Percentiles rank a stretch among this genome's conserved stretches.
These are phyloP conservation scores for Nixonia krombeini DNA, from an alignment of 1,140 invertebrate species.

Conservation along the genomic window DNA sequence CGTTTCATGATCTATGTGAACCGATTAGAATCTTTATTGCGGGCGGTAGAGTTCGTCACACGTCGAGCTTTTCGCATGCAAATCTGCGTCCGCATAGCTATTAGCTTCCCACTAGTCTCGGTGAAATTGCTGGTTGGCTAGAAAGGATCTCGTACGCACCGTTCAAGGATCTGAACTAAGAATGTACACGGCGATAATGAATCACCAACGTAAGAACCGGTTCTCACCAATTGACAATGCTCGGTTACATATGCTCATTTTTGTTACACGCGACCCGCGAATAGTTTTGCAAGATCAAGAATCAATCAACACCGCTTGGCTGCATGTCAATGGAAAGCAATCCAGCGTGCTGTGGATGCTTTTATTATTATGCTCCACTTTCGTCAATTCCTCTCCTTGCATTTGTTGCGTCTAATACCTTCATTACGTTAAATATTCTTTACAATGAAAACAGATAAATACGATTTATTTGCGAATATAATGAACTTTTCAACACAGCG, in stretches of 20 bases:
- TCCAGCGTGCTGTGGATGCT: no score
- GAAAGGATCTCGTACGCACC: conserved; percentile 18
- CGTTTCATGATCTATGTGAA: background rate
- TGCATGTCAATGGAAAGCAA: conserved; percentile 21
- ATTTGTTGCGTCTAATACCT: no score
- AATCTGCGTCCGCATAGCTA: conserved; percentile 8
- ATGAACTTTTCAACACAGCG: no score
- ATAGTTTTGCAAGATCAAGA: conserved; percentile 18
- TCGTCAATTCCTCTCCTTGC: no score
- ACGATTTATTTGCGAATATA: no score
- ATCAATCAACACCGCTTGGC: conserved; percentile 19
- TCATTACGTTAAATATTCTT: no score
- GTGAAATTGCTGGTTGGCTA: conserved; percentile 32
- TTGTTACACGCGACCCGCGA: conserved; percentile 20
- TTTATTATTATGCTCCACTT: no score
- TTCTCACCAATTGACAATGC: conserved; percentile 25
- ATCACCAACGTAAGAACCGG: conserved; percentile 41
- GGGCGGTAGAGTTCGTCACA: conserved; percentile 29
- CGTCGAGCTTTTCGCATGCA: conserved; percentile 26
- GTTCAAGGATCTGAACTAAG: conserved; percentile 40
- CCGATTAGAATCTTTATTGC: conserved; percentile 19
- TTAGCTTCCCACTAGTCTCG: conserved; percentile 13
- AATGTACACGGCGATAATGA: conserved; percentile 40
- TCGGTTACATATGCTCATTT: conserved; percentile 27
- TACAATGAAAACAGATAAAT: no score